Evolutionary conservation across 2,113 vertebrate species (phyloP).

Genomic region (Phalacrocorax aristotelis): DNA sequence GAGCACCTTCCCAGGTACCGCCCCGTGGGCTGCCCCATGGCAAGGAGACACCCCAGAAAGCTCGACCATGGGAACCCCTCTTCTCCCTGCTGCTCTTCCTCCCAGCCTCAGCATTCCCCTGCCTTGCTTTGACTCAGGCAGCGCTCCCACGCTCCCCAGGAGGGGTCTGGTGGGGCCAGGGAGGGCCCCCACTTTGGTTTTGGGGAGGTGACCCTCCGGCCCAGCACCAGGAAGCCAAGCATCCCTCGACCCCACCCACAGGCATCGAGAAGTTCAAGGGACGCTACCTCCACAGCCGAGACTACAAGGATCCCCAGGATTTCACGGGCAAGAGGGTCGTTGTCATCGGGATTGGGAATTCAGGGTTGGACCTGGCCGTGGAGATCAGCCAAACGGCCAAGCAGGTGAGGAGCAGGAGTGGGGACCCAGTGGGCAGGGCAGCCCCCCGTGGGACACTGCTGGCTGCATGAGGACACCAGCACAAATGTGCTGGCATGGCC

Average conservation of each 20-base stretch:
- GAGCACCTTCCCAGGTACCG: constrained; percentile 81
- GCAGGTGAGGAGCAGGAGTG: constrained; percentile 73
- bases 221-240: neutral
- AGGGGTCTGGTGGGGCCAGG: neutral
- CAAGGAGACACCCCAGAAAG: neutral
- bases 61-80: neutral
- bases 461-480: neutral
- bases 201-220: neutral
- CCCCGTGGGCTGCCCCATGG: fast-evolving
- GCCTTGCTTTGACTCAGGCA: neutral
- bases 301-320: constrained; percentile 80
- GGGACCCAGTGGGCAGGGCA: fast-evolving
- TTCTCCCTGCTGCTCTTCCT: neutral
- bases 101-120: neutral
- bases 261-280: constrained; percentile 87
- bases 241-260: constrained; percentile 26
- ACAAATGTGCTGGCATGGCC: neutral
- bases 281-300: constrained; percentile 82
- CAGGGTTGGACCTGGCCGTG: constrained; percentile 87
- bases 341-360: constrained; percentile 89
- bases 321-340: constrained; percentile 84
- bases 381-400: constrained; percentile 86
- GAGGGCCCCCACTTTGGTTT: neutral
- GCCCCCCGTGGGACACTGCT: neutral
- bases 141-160: fast-evolving